Evolutionary conservation across 2,113 vertebrate genomes (phyloP).

Genomic region (Petrocephalus microphthalmus): DNA sequence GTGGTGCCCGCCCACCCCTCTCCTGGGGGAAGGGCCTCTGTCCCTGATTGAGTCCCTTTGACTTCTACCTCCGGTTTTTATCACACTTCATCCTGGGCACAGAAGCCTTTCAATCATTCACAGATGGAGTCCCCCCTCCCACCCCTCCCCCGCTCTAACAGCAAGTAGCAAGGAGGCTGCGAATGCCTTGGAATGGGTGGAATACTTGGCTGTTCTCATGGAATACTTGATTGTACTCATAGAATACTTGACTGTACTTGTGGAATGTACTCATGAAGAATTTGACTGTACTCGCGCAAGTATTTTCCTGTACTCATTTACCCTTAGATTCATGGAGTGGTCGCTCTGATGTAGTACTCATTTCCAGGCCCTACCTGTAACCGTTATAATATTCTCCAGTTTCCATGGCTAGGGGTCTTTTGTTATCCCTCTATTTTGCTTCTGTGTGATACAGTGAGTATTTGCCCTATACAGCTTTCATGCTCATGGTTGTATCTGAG

Average conservation of each 20-base stretch:
- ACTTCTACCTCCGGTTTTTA: conserved; percentile 58
- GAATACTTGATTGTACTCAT: not conserved
- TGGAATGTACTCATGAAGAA: not conserved
- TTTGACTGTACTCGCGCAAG: not conserved
- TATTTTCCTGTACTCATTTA: not conserved
- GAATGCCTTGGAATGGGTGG: not conserved
- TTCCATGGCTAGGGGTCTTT: not conserved
- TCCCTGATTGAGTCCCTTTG: conserved; percentile 60
- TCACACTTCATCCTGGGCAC: conserved; percentile 58
- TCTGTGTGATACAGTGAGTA: not conserved
- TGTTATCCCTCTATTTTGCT: not conserved
- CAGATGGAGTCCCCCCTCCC: conserved; percentile 47
- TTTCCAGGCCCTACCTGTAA: not conserved
- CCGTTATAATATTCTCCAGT: not conserved
- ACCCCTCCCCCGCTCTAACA: not conserved
- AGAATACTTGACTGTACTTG: not conserved
- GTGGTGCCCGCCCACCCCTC: conserved; percentile 38
- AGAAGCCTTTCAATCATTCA: conserved; percentile 58
- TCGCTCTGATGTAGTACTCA: not conserved
- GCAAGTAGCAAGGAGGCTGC: conserved; percentile 19
- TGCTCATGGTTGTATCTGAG: not conserved
- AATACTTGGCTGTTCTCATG: not conserved
- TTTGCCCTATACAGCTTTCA: not conserved
- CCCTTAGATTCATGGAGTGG: not conserved
- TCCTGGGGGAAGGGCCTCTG: conserved; percentile 48